Evolutionary conservation across 1,140 invertebrate species (phyloP).

Genomic region (Lycorma delicatula): DNA sequence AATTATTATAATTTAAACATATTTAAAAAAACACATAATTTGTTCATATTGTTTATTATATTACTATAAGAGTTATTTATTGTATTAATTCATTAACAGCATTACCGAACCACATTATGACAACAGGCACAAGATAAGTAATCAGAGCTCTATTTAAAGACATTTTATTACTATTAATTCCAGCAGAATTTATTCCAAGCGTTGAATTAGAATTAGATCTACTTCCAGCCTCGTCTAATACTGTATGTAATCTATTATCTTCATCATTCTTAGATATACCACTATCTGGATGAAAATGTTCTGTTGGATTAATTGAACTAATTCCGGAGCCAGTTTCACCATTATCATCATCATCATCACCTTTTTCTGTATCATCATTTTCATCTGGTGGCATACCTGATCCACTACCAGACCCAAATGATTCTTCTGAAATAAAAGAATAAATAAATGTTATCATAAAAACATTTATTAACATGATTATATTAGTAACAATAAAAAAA

Average conservation of each 20-base stretch:
- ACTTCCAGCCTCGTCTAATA: slow-evolving; percentile 7
- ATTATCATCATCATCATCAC: slow-evolving; percentile 22
- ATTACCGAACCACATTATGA: slow-evolving; percentile 73
- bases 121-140: slow-evolving; percentile 66
- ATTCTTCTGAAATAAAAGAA: slow-evolving; percentile 41
- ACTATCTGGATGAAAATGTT: slow-evolving; percentile 36
- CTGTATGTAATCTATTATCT: slow-evolving; percentile 22
- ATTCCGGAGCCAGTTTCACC: slow-evolving; percentile 41
- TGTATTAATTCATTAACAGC: slow-evolving; percentile 58
- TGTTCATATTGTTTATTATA: too few species aligned
- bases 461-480: too few species aligned
- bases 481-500: too few species aligned
- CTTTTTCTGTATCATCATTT: not conserved
- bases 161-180: slow-evolving; percentile 33
- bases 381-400: slow-evolving; percentile 40
- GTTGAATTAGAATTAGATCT: too few species aligned
- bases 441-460: too few species aligned
- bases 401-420: slow-evolving; percentile 48
- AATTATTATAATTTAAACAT: too few species aligned
- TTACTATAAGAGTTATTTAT: too few species aligned
- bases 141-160: slow-evolving; percentile 55
- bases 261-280: slow-evolving; percentile 18
- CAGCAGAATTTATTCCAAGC: not conserved
- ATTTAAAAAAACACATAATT: too few species aligned
- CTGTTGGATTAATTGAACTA: slow-evolving; percentile 19